Base-by-base conservation (phyloP, 2,888 invertebrate genomes). In the Teinopalpus imperialis region DNA sequence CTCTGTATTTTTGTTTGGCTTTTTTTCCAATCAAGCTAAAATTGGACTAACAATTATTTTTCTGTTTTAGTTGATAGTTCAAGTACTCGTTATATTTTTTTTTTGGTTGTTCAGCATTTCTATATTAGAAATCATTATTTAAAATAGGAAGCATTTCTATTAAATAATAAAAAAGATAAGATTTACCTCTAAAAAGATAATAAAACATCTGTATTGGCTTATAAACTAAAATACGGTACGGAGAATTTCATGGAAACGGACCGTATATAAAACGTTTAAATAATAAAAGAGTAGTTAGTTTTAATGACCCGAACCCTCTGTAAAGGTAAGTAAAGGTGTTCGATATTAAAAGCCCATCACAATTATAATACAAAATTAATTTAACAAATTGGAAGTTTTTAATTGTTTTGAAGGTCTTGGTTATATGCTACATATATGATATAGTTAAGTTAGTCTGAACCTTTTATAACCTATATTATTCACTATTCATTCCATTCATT, bases 341-440 rank as follows among this genome's bases (percentile, higher is more conserved):
- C 45, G 32, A 45, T 31, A 55, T 57, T 55, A 57, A 55, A 57
- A 57, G 37, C 32, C 42, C 53, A 53, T 55, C 49, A 51, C 46
- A 37, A 32, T 46, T 49, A 55, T 51, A 32, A 48, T 36, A 49
- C 31, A 23, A 52, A 54, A 54, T 54, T 41, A 41, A 52, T 52
- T 35, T 36, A 43, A 36, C 23, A 13, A 27, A 21, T 31, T 26
- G 20, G 10, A 4, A 4, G 7, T 12, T 12, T 34, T 10, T 3
- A 10, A 30, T 26, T 9, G 8, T 30, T n/a, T 36, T 12, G 4
- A 26, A 9, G 2, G n/a, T 10, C 9, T 9, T 2, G 14, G 13
- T 40, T 7, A 6, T 12, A 12, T n/a, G n/a, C n/a, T n/a, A n/a
- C n/a, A n/a, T n/a, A n/a, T n/a, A n/a, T n/a, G n/a, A n/a, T n/a